Percentiles rank a stretch among this genome's conserved stretches.
phyloP scores from a whole-genome alignment of 2,113 vertebrate genomes.

The Leucoraja erinaceus region DNA sequence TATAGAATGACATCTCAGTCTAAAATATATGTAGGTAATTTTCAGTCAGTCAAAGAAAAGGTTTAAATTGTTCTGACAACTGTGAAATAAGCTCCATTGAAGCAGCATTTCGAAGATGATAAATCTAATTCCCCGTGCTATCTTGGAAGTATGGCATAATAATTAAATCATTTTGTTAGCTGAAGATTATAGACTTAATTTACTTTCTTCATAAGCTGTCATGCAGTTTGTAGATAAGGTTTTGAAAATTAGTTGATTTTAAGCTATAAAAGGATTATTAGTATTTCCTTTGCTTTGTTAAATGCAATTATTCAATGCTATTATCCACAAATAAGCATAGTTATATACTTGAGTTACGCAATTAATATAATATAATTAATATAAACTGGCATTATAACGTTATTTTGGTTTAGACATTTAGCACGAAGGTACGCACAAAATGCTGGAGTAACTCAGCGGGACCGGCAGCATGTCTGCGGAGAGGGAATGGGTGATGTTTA shows the following conservation, averaged over 20 bases:
- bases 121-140: not conserved
- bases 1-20: not conserved
- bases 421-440: too few species aligned
- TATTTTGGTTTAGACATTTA: not conserved
- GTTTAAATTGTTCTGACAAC: slow-evolving; percentile 24
- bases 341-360: not conserved
- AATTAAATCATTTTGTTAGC: slow-evolving; percentile 3
- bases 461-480: too few species aligned
- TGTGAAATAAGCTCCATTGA: slow-evolving; percentile 24
- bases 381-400: not conserved
- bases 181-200: slow-evolving; percentile 1
- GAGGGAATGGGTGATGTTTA: too few species aligned
- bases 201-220: not conserved
- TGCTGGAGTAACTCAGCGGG: too few species aligned
- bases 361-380: not conserved
- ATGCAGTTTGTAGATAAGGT: not conserved
- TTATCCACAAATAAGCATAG: not conserved
- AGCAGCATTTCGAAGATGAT: not conserved
- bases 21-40: slow-evolving; percentile 23
- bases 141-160: not conserved
- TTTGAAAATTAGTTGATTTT: not conserved
- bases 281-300: not conserved
- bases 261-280: not conserved
- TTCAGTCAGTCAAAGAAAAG: not conserved
- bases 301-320: not conserved